Evolutionary conservation across 2,113 vertebrate genomes (phyloP).

Genomic region (Clinocottus analis): DNA sequence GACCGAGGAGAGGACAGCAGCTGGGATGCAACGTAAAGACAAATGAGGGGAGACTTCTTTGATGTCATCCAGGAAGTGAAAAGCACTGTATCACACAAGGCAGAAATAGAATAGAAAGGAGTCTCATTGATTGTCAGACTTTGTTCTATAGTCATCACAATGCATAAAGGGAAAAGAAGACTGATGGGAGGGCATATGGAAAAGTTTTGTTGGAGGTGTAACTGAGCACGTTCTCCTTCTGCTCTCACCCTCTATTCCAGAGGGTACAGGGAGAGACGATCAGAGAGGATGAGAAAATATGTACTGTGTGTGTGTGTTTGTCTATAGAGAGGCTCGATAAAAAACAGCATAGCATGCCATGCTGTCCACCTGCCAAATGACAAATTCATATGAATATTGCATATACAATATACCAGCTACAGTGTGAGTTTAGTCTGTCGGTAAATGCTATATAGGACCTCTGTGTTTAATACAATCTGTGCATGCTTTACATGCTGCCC

Average conservation of each 20-base stretch:
- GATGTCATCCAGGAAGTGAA: slow-evolving; percentile 55
- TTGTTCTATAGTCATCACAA: slow-evolving; percentile 23
- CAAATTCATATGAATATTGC: neutral
- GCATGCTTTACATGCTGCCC: neutral
- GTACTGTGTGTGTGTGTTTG: slow-evolving; percentile 12
- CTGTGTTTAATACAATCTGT: neutral
- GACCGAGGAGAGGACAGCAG: slow-evolving; percentile 25
- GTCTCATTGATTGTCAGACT: slow-evolving; percentile 45
- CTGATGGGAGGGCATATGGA: neutral
- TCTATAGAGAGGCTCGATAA: slow-evolving; percentile 1
- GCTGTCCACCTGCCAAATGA: neutral
- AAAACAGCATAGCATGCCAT: slow-evolving; percentile 53
- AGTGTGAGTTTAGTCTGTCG: neutral
- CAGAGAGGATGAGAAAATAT: slow-evolving; percentile 4
- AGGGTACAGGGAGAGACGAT: neutral
- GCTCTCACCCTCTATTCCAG: slow-evolving; percentile 14
- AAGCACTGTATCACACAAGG: slow-evolving; percentile 12
- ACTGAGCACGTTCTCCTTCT: slow-evolving; percentile 26
- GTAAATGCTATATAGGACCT: too few relatives aligned
- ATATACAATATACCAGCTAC: neutral
- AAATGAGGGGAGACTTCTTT: slow-evolving; percentile 36
- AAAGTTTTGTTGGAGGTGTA: slow-evolving; percentile 16
- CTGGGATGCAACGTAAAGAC: slow-evolving; percentile 2
- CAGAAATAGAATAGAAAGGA: slow-evolving; percentile 50
- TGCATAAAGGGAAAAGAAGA: neutral